Base-by-base conservation (phyloP, 2,888 invertebrate genomes). In the Achlya flavicornis region DNA sequence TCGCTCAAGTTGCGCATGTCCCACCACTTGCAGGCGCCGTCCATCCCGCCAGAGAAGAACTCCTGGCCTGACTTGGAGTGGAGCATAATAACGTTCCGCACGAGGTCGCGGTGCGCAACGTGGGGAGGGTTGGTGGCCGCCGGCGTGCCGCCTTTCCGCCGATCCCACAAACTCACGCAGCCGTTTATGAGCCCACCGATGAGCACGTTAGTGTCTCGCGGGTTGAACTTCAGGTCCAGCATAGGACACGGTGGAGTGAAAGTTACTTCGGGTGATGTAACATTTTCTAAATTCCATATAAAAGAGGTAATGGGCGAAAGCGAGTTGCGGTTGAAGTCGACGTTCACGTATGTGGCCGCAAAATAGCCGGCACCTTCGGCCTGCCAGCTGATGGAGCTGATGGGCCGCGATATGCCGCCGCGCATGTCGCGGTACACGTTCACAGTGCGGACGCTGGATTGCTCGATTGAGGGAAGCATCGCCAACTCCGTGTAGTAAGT, bases 31-130 rank as follows among this genome's bases (percentile, higher is more conserved):
- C 97, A 95, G 87, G 96, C 96, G 0, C 99, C 99, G 86, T 99
- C 99, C 1, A 97, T 96, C 0, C 98, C 97, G 0, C 97, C 95
- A 0, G 98, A 98, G 90, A 98, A 98, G 84, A 98, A 98, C 85
- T 99, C 99, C 0, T 96, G 96, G 0, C 98, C 98, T 0, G 97
- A 97, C 91, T 99, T 99, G 0, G 98, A 97, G 84, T 97, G 97
- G 65, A 98, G 96, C 97, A 98, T 99, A 0, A 97, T 88, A 6
- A 98, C 96, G 71, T 96, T 96, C 71, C 96, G 96, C 6, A 97
- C 98, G 0, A 97, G 96, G 90, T 99, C 98, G 38, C 96, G 94
- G 85, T 99, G 99, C 65, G 98, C 97, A 61, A 95, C 95, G 83
- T 98, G 97, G 43, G 97, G 95, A 2, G 96, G 95, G 73, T 97